Conservation (phyloP, 2,113 vertebrate genomes). For the Tyrannus savana region DNA sequence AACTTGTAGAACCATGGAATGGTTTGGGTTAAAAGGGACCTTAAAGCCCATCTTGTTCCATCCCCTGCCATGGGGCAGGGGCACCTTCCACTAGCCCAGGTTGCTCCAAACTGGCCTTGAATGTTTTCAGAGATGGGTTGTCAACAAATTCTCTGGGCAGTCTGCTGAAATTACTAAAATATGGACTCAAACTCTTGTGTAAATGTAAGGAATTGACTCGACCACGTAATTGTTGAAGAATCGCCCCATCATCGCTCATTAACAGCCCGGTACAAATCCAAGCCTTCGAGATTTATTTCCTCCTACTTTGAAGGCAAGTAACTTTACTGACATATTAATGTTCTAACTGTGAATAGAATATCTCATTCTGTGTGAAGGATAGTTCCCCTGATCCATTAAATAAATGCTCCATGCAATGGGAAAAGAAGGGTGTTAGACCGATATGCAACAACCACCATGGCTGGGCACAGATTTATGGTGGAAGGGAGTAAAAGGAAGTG, state of each 20-base stretch:
- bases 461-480: conserved; percentile 69
- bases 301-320: conserved; percentile 68
- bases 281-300: conserved; percentile 70
- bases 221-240: conserved; percentile 56
- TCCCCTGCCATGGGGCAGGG: background rate
- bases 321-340: conserved; percentile 83
- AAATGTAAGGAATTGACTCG: conserved; percentile 49
- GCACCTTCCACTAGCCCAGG: background rate
- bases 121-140: background rate
- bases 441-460: conserved; percentile 54
- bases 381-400: conserved; percentile 76
- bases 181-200: conserved; percentile 38
- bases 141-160: background rate
- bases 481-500: conserved; percentile 72
- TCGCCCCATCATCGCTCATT: conserved; percentile 54
- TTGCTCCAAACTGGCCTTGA: background rate
- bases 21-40: background rate
- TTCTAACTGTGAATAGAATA: conserved; percentile 76
- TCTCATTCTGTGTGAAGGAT: conserved; percentile 75
- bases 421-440: conserved; percentile 47
- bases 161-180: conserved; percentile 59
- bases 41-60: background rate
- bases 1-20: background rate
- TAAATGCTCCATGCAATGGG: conserved; percentile 69
- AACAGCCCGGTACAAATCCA: conserved; percentile 25